Evolutionary conservation across 2,888 invertebrate species (phyloP).

Genomic region (Dorcus parallelipipedus): DNA sequence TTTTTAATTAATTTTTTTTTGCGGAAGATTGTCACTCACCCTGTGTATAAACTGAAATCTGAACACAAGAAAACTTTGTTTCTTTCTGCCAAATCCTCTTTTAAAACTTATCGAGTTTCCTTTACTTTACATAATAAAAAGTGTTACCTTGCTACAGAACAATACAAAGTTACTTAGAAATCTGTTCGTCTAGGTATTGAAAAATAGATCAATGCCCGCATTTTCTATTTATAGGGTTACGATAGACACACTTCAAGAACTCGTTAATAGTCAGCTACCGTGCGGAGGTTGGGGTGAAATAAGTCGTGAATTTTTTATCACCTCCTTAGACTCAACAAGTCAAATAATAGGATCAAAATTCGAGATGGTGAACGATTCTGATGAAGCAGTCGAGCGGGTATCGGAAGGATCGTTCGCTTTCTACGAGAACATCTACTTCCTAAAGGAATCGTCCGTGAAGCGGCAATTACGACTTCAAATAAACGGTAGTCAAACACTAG

Average conservation of each 20-base stretch:
- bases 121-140: too few species aligned
- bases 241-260: constrained; percentile 70
- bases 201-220: too few species aligned
- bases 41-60: too few species aligned
- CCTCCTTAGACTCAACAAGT: constrained; percentile 64
- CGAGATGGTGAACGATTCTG: constrained; percentile 59
- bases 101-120: too few species aligned
- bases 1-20: too few species aligned
- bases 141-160: too few species aligned
- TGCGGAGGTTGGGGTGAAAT: constrained; percentile 73
- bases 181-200: too few species aligned
- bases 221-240: constrained; percentile 58
- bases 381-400: constrained; percentile 64
- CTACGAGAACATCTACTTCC: constrained; percentile 72
- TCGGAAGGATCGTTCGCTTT: constrained; percentile 71
- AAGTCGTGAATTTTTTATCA: constrained; percentile 66
- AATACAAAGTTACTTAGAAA: too few species aligned
- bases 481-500: constrained; percentile 18
- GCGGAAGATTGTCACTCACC: too few species aligned
- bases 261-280: constrained; percentile 62
- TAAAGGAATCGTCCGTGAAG: constrained; percentile 63
- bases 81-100: too few species aligned
- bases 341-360: constrained; percentile 67
- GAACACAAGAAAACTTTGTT: too few species aligned
- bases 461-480: constrained; percentile 49